Base-by-base conservation (phyloP, 1,140 invertebrate genomes). In the Bombus huntii region DNA sequence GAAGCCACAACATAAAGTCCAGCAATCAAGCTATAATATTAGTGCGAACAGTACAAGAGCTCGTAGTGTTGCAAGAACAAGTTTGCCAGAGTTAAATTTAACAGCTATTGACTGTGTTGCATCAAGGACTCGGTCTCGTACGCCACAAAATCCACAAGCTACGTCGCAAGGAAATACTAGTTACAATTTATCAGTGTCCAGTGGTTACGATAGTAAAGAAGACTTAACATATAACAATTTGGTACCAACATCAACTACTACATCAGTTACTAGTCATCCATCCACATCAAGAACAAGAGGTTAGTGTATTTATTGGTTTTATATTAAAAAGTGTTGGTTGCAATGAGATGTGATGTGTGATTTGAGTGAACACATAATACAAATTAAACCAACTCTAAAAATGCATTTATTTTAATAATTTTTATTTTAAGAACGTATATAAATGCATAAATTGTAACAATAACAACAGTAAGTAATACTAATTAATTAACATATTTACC, bases 261-360 rank as follows among this genome's bases (percentile, higher is more conserved):
- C 91, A 59, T 85, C 92, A 66, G 87, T 93, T 78, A 92, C 93
- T 90, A 95, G 92, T 92, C 92, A 95, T 92, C 94, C 94, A 87
- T 94, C 94, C 42, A 95, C 95, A 70, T 95, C 95, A 6, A 92
- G 93, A 91, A 93, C 93, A 89, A 93, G 93, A 95, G 95, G 94
- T 95, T 84, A 92, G 94, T 93, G 13, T 22, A 87, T 87, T 72
- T 72, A 72, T 28, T 85, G 39, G 66, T 65, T 57, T 78, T 81
- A 70, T 47, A 44, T 66, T 44, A 42, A 42, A 68, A 86, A 76
- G 84, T 85, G 57, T 81, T 81, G 76, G 87, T 90, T 86, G 76
- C 75, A 86, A 82, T 80, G 74, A 88, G 83, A 90, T 86, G 83
- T 86, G 86, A 86, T 90, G 89, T 82, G 86, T 88, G 88, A 88